Evolutionary conservation across 2,888 invertebrate genomes (phyloP).

Genomic region (Drosophila hamatofila): DNA sequence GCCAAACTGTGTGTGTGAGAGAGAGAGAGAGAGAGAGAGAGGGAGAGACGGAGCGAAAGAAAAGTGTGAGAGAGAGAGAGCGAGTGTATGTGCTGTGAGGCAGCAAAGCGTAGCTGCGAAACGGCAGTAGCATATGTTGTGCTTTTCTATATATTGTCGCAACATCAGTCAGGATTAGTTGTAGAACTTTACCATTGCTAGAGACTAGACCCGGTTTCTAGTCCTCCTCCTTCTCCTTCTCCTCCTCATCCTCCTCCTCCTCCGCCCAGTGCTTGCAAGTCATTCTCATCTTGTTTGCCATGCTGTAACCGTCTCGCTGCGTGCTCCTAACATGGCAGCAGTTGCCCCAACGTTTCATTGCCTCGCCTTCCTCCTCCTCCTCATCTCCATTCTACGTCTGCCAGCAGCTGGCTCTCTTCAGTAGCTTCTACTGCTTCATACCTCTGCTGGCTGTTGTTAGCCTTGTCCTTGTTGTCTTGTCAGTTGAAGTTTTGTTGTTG

Average conservation of each 20-base stretch:
- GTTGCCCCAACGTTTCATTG: constrained; percentile 45
- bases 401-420: constrained; percentile 10
- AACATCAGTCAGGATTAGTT: constrained; percentile 78
- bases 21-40: background rate
- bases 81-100: constrained; percentile 21
- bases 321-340: constrained; percentile 67
- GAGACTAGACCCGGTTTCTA: constrained; percentile 45
- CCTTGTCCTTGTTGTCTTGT: constrained; percentile 77
- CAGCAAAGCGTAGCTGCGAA: constrained; percentile 75
- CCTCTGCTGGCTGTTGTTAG: constrained; percentile 52
- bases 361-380: background rate
- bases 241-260: background rate
- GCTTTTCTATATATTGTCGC: constrained; percentile 75
- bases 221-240: background rate
- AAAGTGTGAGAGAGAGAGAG: background rate
- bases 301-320: constrained; percentile 76
- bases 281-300: constrained; percentile 72
- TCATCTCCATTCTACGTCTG: background rate
- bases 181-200: constrained; percentile 68
- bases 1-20: background rate
- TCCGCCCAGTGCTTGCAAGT: constrained; percentile 23
- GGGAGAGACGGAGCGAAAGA: too few relatives aligned
- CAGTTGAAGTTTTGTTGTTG: constrained; percentile 59
- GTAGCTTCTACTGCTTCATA: constrained; percentile 3
- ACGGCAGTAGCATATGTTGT: constrained; percentile 71